Evolutionary conservation across 2,113 vertebrate species (phyloP).

Genomic region (Scopus umbretta): DNA sequence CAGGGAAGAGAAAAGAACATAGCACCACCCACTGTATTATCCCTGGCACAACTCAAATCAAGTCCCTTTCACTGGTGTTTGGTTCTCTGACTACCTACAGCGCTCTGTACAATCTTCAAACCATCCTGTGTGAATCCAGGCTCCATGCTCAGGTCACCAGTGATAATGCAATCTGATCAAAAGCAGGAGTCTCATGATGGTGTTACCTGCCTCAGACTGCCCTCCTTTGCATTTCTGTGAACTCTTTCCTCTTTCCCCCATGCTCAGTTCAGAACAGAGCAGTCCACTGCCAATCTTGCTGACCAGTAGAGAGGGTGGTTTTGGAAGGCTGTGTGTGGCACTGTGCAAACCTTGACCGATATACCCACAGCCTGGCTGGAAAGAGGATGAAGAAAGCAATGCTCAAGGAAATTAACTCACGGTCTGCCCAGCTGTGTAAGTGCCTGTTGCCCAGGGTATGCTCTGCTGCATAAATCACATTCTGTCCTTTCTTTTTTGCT

Average conservation of each 20-base stretch:
- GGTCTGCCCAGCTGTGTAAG: neutral
- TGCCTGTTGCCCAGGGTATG: neutral
- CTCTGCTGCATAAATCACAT: neutral
- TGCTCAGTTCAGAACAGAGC: neutral
- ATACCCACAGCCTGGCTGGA: neutral
- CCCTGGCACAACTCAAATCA: rapidly evolving
- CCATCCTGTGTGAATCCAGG: neutral
- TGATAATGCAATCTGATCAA: neutral
- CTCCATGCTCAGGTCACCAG: neutral
- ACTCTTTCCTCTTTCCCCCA: neutral
- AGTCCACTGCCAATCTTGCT: rapidly evolving
- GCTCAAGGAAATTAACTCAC: neutral
- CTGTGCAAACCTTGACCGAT: rapidly evolving
- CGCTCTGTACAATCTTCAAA: neutral
- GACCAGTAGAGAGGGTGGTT: neutral
- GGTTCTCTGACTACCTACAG: neutral
- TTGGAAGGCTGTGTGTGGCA: neutral
- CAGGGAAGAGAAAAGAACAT: neutral
- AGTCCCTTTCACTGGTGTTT: neutral
- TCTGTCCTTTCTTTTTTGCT: neutral
- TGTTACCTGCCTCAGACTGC: neutral
- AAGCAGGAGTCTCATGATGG: neutral
- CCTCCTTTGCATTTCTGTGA: neutral
- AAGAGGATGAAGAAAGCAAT: neutral
- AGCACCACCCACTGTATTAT: neutral